Conservation (phyloP, 2,113 vertebrate genomes). For the Muntiacus muntjak region DNA sequence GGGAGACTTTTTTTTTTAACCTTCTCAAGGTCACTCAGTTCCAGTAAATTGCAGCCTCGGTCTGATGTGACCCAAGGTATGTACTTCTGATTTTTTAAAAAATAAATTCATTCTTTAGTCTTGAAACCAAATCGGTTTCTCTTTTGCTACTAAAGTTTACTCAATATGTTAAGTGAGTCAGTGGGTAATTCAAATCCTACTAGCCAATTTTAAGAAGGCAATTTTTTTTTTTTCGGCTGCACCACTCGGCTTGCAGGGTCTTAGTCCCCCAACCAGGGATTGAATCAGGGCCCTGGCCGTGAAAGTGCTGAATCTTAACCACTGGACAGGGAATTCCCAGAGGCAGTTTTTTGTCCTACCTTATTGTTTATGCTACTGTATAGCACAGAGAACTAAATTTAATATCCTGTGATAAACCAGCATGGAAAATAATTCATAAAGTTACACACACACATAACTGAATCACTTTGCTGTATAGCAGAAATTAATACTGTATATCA, state of each 20-base stretch:
- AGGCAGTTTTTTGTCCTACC: not conserved
- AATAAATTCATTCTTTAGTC: not conserved
- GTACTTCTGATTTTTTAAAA: not conserved
- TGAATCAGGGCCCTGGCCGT: not conserved
- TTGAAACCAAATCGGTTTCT: not conserved
- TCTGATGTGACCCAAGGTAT: not conserved
- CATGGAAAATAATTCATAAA: not conserved
- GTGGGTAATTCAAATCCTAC: not conserved
- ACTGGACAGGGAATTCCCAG: not conserved
- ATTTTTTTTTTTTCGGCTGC: not conserved
- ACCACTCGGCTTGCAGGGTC: not conserved
- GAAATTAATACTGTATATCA: not conserved
- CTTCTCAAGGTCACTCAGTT: not conserved
- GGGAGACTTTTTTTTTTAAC: not conserved
- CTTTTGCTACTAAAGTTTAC: not conserved
- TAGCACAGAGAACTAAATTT: not conserved
- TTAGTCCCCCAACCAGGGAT: not conserved
- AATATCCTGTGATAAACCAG: not conserved
- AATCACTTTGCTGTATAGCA: not conserved
- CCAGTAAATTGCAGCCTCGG: not conserved
- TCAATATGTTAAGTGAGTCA: not conserved
- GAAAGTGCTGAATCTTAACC: not conserved
- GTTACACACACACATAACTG: not conserved
- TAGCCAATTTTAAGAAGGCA: not conserved
- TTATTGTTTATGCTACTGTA: not conserved